Evolutionary conservation across 2,797 vertebrate genomes (phyloP).

Genomic region (Anomalospiza imberbis): DNA sequence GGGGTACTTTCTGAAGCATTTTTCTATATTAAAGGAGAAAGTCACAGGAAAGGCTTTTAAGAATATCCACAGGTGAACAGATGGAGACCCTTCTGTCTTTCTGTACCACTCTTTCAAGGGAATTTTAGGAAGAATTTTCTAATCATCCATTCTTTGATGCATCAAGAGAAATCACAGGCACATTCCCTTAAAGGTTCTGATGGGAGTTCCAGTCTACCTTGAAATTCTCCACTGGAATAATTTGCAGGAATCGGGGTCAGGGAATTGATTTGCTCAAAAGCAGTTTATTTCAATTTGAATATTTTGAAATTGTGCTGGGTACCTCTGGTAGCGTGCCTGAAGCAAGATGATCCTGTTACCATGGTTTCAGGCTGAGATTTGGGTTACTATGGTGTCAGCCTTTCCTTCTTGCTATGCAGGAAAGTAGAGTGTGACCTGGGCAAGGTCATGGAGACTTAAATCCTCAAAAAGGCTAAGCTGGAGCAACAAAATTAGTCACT

Average conservation of each 20-base stretch:
- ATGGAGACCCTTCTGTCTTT: neutral
- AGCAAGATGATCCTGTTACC: constrained; percentile 50
- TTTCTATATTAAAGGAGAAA: constrained; percentile 7
- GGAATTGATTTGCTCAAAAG: constrained; percentile 33
- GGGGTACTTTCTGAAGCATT: neutral
- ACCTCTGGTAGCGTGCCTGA: neutral
- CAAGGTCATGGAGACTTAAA: constrained; percentile 49
- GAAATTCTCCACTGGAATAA: neutral
- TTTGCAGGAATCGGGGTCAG: neutral
- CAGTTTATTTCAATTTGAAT: constrained; percentile 43
- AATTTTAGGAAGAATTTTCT: neutral
- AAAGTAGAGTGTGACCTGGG: constrained; percentile 36
- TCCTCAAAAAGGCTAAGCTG: constrained; percentile 28
- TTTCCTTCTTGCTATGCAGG: constrained; percentile 6
- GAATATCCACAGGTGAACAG: constrained; percentile 6
- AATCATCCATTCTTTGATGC: neutral
- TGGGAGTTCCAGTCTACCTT: neutral
- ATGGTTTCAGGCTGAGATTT: constrained; percentile 54
- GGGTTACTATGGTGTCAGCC: constrained; percentile 57
- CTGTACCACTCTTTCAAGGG: neutral
- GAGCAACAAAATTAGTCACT: constrained; percentile 11
- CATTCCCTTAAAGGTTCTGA: neutral
- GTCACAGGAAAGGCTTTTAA: neutral
- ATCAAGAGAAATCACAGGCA: neutral
- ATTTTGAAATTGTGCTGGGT: neutral